phyloP scores from a whole-genome alignment of 2,888 invertebrate species.

The Beris chalybata region DNA sequence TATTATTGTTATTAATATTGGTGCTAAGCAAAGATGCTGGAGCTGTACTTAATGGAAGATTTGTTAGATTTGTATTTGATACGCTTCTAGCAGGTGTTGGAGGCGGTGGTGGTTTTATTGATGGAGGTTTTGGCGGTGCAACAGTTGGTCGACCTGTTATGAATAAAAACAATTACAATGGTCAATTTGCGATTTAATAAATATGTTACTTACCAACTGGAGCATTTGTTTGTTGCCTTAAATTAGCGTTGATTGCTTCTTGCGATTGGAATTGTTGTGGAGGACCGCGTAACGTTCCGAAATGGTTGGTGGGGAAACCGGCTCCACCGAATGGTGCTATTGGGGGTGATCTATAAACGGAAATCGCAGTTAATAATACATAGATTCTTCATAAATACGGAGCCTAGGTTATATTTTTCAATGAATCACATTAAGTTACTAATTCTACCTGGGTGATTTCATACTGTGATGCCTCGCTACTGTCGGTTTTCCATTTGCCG shows the following conservation, averaged over 20 bases:
- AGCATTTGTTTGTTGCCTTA: conserved; percentile 52
- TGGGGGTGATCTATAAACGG: conserved; percentile 52
- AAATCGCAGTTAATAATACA: not conserved
- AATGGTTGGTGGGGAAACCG: conserved; percentile 51
- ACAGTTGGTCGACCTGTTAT: conserved; percentile 52
- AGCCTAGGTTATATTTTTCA: not conserved
- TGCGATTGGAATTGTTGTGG: conserved; percentile 49
- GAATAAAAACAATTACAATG: conserved; percentile 16
- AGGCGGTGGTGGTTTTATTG: conserved; percentile 55
- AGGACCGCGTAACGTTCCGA: conserved; percentile 54
- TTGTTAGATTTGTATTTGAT: conserved; percentile 54
- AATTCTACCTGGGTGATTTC: conserved; percentile 70
- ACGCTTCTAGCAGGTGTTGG: conserved; percentile 56
- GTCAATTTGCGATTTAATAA: not conserved
- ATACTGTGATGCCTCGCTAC: conserved; percentile 82
- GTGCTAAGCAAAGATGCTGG: conserved; percentile 41
- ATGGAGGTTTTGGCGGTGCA: conserved; percentile 51
- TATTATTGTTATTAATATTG: conserved; percentile 17
- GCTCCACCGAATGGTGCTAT: conserved; percentile 48
- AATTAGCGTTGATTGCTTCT: conserved; percentile 48
- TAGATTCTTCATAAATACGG: conserved; percentile 3
- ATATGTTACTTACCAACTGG: conserved; percentile 49
- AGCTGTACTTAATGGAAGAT: conserved; percentile 45
- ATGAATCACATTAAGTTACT: not conserved
- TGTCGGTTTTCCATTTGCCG: conserved; percentile 54